Conservation (phyloP, 2,888 invertebrate genomes). For the Gnatocerus cornutus region DNA sequence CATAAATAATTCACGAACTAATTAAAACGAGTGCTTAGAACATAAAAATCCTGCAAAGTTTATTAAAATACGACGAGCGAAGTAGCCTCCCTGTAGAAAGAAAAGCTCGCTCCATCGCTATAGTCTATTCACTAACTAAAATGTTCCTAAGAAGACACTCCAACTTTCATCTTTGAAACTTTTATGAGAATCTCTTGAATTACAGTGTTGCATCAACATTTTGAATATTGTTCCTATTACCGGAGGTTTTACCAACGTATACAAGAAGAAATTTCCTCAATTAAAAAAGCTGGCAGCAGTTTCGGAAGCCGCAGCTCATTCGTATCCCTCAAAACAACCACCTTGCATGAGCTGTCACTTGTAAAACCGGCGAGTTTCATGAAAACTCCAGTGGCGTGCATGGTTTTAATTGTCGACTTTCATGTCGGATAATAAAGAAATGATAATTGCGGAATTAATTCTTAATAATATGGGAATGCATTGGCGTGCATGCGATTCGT, state of each 20-base stretch:
- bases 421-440: conserved; percentile 35
- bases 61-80: background rate
- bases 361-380: conserved; percentile 11
- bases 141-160: background rate
- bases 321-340: background rate
- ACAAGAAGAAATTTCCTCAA: conserved; percentile 1
- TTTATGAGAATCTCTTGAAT: background rate
- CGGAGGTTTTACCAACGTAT: background rate
- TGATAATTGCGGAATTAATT: conserved; percentile 42
- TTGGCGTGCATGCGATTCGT: conserved; percentile 18
- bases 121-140: background rate
- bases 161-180: conserved; percentile 6
- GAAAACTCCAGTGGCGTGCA: conserved; percentile 30
- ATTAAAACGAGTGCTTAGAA: conserved; percentile 4
- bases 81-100: background rate
- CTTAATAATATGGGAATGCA: conserved; percentile 32
- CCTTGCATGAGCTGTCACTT: conserved; percentile 20
- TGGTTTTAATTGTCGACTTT: conserved; percentile 37
- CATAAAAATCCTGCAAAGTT: conserved; percentile 1
- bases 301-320: background rate
- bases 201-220: background rate
- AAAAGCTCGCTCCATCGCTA: background rate
- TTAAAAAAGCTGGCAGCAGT: background rate
- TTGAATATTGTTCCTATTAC: background rate
- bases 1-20: conserved; percentile 9